A percentile compares a stretch with the other conserved stretches of the same genome.
phyloP scores from a whole-genome alignment of 2,113 vertebrate species.

The Prinia subflava region DNA sequence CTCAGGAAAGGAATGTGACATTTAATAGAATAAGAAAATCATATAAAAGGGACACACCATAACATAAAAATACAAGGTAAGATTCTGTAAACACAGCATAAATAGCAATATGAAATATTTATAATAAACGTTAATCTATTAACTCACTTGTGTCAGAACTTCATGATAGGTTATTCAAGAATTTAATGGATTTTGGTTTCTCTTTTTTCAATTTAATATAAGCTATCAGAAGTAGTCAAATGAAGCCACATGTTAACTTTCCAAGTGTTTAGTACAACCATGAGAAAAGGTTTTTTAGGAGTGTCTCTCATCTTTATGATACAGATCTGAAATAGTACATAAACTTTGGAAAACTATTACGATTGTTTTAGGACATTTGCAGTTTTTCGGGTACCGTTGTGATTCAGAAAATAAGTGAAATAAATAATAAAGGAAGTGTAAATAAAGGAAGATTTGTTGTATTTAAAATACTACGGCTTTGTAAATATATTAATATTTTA shows the following conservation, averaged over 20 bases:
- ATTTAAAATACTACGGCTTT: background rate
- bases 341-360: background rate
- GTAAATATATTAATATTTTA: background rate
- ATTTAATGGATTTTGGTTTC: background rate
- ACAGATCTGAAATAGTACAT: background rate
- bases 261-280: background rate
- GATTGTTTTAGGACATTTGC: background rate
- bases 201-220: background rate
- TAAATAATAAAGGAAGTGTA: no score
- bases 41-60: background rate
- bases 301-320: background rate
- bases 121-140: background rate
- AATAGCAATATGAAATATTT: background rate
- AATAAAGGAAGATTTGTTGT: background rate
- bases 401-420: background rate
- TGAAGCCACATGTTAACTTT: background rate
- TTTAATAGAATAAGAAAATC: background rate
- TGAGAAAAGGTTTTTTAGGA: background rate
- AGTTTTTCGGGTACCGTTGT: background rate
- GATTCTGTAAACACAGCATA: background rate
- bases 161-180: background rate
- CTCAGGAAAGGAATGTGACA: background rate
- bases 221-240: background rate
- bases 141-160: background rate
- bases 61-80: background rate